Evolutionary conservation across 2,113 vertebrate genomes (phyloP).

Genomic region (Lamprotornis superbus): DNA sequence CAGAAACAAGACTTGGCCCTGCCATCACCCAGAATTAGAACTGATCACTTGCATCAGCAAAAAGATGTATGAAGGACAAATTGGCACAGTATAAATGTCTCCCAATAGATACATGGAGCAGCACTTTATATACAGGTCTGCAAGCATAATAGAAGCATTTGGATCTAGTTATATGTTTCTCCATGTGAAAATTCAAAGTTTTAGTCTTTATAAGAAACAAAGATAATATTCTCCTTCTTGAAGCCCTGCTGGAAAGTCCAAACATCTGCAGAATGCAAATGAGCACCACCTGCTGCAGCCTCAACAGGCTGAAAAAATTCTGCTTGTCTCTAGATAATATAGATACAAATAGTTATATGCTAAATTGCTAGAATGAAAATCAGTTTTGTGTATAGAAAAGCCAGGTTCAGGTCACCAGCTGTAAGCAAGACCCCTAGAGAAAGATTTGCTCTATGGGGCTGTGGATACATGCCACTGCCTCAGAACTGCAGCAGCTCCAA

Average conservation of each 20-base stretch:
- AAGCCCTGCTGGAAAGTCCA: not conserved
- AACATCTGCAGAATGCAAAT: not conserved
- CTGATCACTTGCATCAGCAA: not conserved
- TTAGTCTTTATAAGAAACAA: not conserved
- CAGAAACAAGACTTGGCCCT: not conserved
- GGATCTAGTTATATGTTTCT: not conserved
- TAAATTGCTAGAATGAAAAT: not conserved
- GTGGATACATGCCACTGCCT: not conserved
- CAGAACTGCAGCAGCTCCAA: no score
- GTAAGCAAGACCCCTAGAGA: not conserved
- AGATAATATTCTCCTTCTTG: not conserved
- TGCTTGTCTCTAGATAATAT: not conserved
- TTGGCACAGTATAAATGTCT: not conserved
- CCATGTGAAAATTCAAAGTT: not conserved
- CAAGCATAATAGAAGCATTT: not conserved
- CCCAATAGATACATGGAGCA: not conserved
- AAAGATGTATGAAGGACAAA: not conserved
- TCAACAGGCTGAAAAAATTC: not conserved
- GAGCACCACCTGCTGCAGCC: not conserved
- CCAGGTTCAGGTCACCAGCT: not conserved
- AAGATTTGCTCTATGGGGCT: not conserved
- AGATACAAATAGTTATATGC: not conserved
- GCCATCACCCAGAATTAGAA: not conserved
- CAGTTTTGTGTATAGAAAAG: not conserved
- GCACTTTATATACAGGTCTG: not conserved